phyloP scores from a whole-genome alignment of 2,797 vertebrate species.

The Parauchenoglanis ngamensis region DNA sequence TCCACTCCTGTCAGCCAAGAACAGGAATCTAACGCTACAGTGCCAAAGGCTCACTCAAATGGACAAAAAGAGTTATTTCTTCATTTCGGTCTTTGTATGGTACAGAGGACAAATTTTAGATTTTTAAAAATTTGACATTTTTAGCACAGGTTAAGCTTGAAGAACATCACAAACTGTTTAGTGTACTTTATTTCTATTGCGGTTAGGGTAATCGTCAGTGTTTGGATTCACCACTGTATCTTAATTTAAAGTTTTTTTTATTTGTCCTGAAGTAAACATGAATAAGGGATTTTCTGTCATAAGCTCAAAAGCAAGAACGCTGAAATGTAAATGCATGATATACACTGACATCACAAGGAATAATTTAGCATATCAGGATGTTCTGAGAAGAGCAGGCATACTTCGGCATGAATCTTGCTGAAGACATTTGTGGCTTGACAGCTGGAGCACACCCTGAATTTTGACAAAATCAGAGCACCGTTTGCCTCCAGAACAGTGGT shows the following conservation, averaged over 20 bases:
- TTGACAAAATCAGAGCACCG: not conserved
- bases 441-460: not conserved
- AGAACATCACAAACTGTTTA: not conserved
- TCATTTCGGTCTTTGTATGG: not conserved
- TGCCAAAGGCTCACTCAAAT: not conserved
- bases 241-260: not conserved
- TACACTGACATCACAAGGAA: not conserved
- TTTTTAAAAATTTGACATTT: not conserved
- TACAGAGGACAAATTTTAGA: not conserved
- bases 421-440: too few relatives aligned
- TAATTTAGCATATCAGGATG: not conserved
- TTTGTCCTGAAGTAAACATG: not conserved
- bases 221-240: not conserved
- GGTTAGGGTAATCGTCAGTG: not conserved
- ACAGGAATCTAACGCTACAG: not conserved
- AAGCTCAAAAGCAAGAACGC: not conserved
- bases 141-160: not conserved
- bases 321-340: not conserved
- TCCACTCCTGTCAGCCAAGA: not conserved
- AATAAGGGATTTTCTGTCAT: not conserved
- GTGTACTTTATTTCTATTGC: not conserved
- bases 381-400: not conserved
- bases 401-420: not conserved
- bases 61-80: not conserved
- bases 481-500: slow-evolving; percentile 20